Evolutionary conservation across 2,797 vertebrate genomes (phyloP), one percentile per base, ranked within the genome.

Genomic region (Phylloscopus collybita): DNA sequence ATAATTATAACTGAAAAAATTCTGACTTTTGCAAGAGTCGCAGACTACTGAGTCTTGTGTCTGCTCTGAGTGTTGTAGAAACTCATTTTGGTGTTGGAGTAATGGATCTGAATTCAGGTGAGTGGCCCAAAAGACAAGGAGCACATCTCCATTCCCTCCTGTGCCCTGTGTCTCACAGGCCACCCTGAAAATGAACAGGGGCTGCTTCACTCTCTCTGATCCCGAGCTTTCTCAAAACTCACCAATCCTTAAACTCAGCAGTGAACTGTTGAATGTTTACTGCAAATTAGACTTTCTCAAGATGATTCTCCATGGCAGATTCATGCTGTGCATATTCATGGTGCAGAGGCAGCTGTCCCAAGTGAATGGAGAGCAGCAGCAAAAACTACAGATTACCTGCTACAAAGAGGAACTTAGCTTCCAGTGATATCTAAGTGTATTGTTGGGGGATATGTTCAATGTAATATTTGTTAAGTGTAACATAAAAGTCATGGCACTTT

Each of bases 81-180:
- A 74, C 26, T 94, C 23, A 7, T 91, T 94, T 79, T 76, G 80
- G 32, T 84, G 45, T 88, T 86, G 82, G 40, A 82, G 74, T 90
- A 82, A 72, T 25, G 38, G 82, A 70, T 70, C 75, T 80, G 73
- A 83, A 36, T 6, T 47, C 61, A 76, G 64, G 30, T 1, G 5
- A 51, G 19, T 57, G 57, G 49, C 56, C 60, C 70, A 17, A 70
- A 66, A 90, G 53, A 47, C 29, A 60, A 72, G 60, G 66, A 92
- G 47, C 51, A 36, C 25, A 54, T 44, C 51, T 88, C 61, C 59
- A 9, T 88, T 71, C 27, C 61, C 70, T 6, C 2, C 51, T 30
- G 34, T 73, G 57, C 73, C 70, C 34, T 4, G 2, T 2, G 0
- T 70, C 67, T 74, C 5, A 0, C 69, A 73, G 50, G 27, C 50